phyloP scores from a whole-genome alignment of 1,140 invertebrate genomes.

The Heliothis subflexa region DNA sequence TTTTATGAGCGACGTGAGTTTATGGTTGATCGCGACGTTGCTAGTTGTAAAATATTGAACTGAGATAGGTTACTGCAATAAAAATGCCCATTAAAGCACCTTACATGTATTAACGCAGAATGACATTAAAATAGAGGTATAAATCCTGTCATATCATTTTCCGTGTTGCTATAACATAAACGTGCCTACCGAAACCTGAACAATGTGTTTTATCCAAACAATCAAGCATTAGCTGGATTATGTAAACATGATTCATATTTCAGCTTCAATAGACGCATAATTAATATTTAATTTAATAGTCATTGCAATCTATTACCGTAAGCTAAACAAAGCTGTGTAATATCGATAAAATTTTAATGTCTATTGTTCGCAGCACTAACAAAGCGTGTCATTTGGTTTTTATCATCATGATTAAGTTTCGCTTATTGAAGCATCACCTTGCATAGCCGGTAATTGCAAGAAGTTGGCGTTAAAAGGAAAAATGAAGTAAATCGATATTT shows the following conservation, averaged over 20 bases:
- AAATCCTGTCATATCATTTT: background rate
- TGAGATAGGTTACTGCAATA: slow-evolving; percentile 1
- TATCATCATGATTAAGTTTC: slow-evolving; percentile 57
- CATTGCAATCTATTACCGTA: slow-evolving; percentile 23
- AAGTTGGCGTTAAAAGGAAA: slow-evolving; percentile 30
- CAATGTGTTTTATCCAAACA: slow-evolving; percentile 26
- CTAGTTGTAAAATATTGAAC: slow-evolving; percentile 1
- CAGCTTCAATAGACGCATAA: slow-evolving; percentile 23
- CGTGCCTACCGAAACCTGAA: background rate
- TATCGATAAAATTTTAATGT: slow-evolving; percentile 55
- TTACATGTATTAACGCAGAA: too few species aligned
- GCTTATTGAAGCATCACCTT: slow-evolving; percentile 55
- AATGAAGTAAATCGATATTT: slow-evolving; percentile 1
- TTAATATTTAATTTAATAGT: slow-evolving; percentile 30
- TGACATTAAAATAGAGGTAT: background rate
- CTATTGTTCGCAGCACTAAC: slow-evolving; percentile 53
- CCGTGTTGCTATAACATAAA: slow-evolving; percentile 10
- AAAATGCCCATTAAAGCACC: background rate
- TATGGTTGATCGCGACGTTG: slow-evolving; percentile 3
- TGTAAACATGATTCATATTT: slow-evolving; percentile 38
- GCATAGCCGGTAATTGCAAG: slow-evolving; percentile 44
- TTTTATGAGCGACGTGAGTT: slow-evolving; percentile 30
- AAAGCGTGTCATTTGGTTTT: slow-evolving; percentile 60
- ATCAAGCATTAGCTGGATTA: slow-evolving; percentile 27
- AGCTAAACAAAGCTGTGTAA: slow-evolving; percentile 29